Evolutionary conservation across 1,140 invertebrate genomes (phyloP).

Genomic region (Acromyrmex charruanus): DNA sequence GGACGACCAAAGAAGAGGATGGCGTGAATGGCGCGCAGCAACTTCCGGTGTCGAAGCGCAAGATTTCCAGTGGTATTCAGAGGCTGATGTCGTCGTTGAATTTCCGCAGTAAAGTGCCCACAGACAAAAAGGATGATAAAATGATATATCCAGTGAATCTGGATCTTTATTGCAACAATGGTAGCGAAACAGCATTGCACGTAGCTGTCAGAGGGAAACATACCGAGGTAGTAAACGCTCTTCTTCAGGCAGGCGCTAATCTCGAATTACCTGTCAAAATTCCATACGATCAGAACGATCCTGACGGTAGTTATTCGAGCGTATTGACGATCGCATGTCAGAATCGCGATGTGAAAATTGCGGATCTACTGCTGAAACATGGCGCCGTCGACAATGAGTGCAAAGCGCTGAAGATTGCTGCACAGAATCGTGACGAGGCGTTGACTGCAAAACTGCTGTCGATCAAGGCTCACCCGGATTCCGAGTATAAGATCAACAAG

Average conservation of each 20-base stretch:
- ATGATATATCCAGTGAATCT: conserved; percentile 90
- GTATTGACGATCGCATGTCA: conserved; percentile 86
- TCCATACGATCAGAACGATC: conserved; percentile 84
- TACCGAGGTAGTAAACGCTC: conserved; percentile 90
- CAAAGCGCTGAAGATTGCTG: conserved; percentile 92
- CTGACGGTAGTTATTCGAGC: conserved; percentile 79
- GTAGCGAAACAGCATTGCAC: conserved; percentile 92
- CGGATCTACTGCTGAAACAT: conserved; percentile 93
- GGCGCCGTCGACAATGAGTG: conserved; percentile 96
- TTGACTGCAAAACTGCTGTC: conserved; percentile 92
- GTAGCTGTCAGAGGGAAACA: conserved; percentile 93
- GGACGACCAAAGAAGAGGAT: conserved; percentile 87
- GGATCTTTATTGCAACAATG: conserved; percentile 92
- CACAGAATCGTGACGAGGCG: conserved; percentile 90
- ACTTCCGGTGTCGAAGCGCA: conserved; percentile 88
- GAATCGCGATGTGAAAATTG: conserved; percentile 87
- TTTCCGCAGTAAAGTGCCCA: conserved; percentile 85
- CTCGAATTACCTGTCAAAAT: conserved; percentile 89
- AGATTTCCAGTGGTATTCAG: conserved; percentile 95
- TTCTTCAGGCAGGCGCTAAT: conserved; percentile 92
- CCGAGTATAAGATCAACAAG: conserved; percentile 95
- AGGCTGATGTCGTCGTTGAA: conserved; percentile 94
- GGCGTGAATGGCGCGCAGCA: conserved; percentile 77
- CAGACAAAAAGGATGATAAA: conserved; percentile 87
- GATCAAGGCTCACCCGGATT: conserved; percentile 93